Percentiles rank a stretch among this genome's conserved stretches.
These are phyloP conservation scores for Thera britannica DNA, from an alignment of 2,888 invertebrate genomes.

Conservation along the genomic window DNA sequence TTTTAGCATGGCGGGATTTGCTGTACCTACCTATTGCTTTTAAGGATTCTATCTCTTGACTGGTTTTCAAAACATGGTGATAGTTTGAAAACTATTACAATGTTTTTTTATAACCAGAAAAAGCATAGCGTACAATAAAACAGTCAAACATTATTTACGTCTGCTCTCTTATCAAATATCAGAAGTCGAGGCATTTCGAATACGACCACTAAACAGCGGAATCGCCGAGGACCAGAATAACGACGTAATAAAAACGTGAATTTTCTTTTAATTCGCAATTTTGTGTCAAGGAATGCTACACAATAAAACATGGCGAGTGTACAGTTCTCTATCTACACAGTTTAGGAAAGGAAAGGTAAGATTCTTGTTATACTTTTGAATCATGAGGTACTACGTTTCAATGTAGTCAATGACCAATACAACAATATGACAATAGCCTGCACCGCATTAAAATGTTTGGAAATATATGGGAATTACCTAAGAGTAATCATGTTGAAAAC, in stretches of 20 bases:
- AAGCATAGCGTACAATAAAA: slow-evolving; percentile 27
- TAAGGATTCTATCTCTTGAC: too few species aligned
- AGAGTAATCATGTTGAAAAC: too few species aligned
- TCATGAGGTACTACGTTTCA: too few species aligned
- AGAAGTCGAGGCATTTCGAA: slow-evolving; percentile 56
- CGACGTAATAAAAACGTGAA: slow-evolving; percentile 66
- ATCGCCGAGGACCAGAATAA: slow-evolving; percentile 62
- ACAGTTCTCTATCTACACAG: slow-evolving; percentile 55
- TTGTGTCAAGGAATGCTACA: slow-evolving; percentile 62
- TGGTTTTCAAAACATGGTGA: too few species aligned
- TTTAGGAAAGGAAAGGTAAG: neutral
- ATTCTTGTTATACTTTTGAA: neutral
- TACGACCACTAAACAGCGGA: slow-evolving; percentile 58
- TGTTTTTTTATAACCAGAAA: neutral
- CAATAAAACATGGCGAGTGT: slow-evolving; percentile 65
- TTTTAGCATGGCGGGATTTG: too few species aligned
- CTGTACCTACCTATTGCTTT: too few species aligned
- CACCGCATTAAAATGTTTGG: too few species aligned
- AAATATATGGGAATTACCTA: too few species aligned
- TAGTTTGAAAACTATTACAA: neutral
- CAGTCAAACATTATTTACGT: slow-evolving; percentile 39
- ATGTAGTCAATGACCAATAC: too few species aligned
- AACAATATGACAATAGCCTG: too few species aligned
- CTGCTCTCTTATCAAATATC: slow-evolving; percentile 52
- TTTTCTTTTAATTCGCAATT: slow-evolving; percentile 71